Conservation (phyloP, 2,888 invertebrate genomes). For the Melolontha melolontha region DNA sequence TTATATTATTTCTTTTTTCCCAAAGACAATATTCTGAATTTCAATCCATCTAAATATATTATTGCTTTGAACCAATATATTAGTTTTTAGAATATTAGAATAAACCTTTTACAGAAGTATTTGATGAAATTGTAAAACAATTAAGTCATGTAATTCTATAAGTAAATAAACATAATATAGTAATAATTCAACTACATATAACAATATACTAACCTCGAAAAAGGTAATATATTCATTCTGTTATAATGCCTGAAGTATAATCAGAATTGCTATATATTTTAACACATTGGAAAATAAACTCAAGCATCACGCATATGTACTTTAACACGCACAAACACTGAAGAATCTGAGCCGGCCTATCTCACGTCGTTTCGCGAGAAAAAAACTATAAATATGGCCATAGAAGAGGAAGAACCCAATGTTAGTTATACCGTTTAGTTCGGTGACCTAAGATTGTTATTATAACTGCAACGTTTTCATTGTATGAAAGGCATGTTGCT, state of each 20-base stretch:
- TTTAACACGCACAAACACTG: slow-evolving; percentile 6
- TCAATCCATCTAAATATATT: too few species aligned
- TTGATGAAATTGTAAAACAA: too few species aligned
- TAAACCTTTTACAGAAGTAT: too few species aligned
- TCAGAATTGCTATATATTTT: not conserved
- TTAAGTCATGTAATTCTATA: too few species aligned
- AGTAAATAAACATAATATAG: not conserved
- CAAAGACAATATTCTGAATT: too few species aligned
- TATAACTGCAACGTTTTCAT: slow-evolving; percentile 13
- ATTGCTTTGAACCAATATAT: too few species aligned
- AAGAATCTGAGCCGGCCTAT: slow-evolving; percentile 10
- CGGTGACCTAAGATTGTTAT: slow-evolving; percentile 54
- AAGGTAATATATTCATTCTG: slow-evolving; percentile 16
- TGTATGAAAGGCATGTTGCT: not conserved
- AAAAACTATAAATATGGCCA: slow-evolving; percentile 26
- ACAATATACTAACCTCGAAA: slow-evolving; percentile 12
- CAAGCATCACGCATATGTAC: slow-evolving; percentile 9
- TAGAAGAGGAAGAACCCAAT: slow-evolving; percentile 50
- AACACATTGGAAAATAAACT: slow-evolving; percentile 13
- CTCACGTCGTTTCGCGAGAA: slow-evolving; percentile 4
- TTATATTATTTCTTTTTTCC: too few species aligned
- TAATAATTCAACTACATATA: slow-evolving; percentile 3
- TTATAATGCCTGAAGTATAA: not conserved
- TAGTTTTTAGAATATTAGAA: too few species aligned
- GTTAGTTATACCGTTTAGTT: slow-evolving; percentile 54